These are phyloP conservation scores for Pantherophis vulpinus DNA, from an alignment of 2,797 vertebrate species.

Conservation along the genomic window DNA sequence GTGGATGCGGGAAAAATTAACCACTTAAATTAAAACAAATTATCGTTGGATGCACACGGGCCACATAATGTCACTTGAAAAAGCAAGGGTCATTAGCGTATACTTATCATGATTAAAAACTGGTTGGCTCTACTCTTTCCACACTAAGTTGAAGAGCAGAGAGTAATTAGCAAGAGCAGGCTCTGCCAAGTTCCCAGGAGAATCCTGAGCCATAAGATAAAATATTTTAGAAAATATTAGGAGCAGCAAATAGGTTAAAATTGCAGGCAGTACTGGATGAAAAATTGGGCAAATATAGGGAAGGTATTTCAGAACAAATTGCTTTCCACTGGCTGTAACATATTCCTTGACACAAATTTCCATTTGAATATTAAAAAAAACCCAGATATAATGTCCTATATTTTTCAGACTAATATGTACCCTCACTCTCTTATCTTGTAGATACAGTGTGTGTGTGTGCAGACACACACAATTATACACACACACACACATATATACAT, in stretches of 20 bases:
- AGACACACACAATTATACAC: too few relatives aligned
- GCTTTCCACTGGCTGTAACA: neutral
- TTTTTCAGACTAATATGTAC: conserved; percentile 8
- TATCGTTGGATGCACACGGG: neutral
- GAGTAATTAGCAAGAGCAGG: conserved; percentile 20
- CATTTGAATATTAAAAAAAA: neutral
- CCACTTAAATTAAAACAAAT: conserved; percentile 30
- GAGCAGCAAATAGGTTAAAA: neutral
- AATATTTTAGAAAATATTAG: conserved; percentile 19
- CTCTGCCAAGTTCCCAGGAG: neutral
- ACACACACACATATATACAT: too few relatives aligned
- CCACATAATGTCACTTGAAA: conserved; percentile 15
- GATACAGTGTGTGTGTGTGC: neutral
- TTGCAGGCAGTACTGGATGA: conserved; percentile 9
- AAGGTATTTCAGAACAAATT: neutral
- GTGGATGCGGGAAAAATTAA: neutral
- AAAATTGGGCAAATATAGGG: conserved; percentile 22
- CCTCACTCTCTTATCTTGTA: neutral
- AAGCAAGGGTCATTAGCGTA: conserved; percentile 25
- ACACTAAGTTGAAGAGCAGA: neutral
- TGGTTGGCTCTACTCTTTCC: neutral
- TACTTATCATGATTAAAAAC: conserved; percentile 25
- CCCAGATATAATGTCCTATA: neutral
- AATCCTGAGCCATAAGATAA: neutral
- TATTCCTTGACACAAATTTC: neutral